phyloP scores from a whole-genome alignment of 2,888 invertebrate species.

The Ochropleura plecta region DNA sequence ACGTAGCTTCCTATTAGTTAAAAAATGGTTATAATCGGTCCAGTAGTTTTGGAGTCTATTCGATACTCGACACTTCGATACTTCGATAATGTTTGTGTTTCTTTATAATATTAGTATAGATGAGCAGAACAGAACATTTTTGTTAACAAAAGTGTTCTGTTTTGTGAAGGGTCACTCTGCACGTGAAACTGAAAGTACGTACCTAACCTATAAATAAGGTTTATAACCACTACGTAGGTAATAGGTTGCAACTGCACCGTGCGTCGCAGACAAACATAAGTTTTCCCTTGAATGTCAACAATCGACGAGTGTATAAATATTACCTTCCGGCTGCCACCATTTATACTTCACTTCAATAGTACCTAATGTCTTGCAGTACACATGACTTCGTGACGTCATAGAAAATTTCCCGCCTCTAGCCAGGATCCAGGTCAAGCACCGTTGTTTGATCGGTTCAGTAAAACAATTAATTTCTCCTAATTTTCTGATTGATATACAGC shows the following conservation, averaged over 20 bases:
- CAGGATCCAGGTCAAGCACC: slow-evolving; percentile 44
- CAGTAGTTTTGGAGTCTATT: too few species aligned
- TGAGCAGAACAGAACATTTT: not conserved
- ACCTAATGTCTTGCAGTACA: slow-evolving; percentile 25
- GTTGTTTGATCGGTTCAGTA: slow-evolving; percentile 50
- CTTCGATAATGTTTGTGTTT: too few species aligned
- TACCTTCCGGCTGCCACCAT: slow-evolving; percentile 50
- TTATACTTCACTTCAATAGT: slow-evolving; percentile 37
- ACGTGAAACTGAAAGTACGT: not conserved
- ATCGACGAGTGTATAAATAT: slow-evolving; percentile 40
- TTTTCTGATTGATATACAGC: slow-evolving; percentile 66
- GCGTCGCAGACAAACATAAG: slow-evolving; percentile 4
- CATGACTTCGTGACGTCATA: slow-evolving; percentile 59
- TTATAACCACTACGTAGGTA: not conserved
- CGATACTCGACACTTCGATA: too few species aligned
- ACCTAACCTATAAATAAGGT: not conserved
- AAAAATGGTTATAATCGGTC: too few species aligned
- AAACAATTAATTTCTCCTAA: slow-evolving; percentile 63
- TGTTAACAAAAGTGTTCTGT: not conserved
- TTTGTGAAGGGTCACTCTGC: slow-evolving; percentile 3
- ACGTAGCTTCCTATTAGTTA: too few species aligned
- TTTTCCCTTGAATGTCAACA: slow-evolving; percentile 43
- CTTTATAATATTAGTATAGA: too few species aligned
- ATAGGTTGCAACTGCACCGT: slow-evolving; percentile 30
- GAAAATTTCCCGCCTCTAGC: slow-evolving; percentile 46